Base-by-base conservation (phyloP, 2,797 vertebrate genomes). In the Oreonectes daqikongensis region DNA sequence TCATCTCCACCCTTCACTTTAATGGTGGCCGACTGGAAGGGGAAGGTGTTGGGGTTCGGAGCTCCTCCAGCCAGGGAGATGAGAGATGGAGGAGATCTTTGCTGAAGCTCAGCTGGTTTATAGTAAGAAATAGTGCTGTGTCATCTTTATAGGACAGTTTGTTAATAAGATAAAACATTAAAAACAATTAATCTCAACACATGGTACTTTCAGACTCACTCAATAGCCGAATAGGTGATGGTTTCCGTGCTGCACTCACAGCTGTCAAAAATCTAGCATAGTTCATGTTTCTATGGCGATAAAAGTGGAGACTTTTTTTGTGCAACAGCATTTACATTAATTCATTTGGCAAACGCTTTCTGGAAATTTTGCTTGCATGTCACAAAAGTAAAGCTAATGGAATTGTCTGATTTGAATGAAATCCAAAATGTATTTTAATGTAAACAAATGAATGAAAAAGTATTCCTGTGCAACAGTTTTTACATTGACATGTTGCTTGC, bases 1-100 rank as follows among this genome's bases (percentile, higher is more conserved):
- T 82, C 55, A 1, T 79, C 84, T 44, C 94, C 95, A 26, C 92
- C 86, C 84, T 87, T 93, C 83, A 94, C 26, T 40, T 86, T 79
- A 82, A 99, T 81, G 50, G 79, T 86, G 0, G 94, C 95, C 0
- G 90, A 90, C 80, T 88, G 93, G 87, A 98, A 98, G n/a, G 97
- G 97, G 85, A 99, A 98, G 24, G 90, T 88, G 48, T 90, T 88
- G 7, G 97, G 92, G 87, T 99, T 99, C 15, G 97, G 97, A 11
- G 87, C 88, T 4, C 97, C 97, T 18, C 92, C 92, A 5, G 95
- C 96, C 87, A 99, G 82, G 32, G 96, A 97, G 84, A 99, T 98
- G 59, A 97, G 80, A 6, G 95, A 92, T 0, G 93, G 92, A 5
- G 96, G 94, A 2, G 94, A 93, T 1, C 75, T 93, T 86, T 86